Conservation (phyloP, 2,113 vertebrate species). For the Gallinago paraguaiae region DNA sequence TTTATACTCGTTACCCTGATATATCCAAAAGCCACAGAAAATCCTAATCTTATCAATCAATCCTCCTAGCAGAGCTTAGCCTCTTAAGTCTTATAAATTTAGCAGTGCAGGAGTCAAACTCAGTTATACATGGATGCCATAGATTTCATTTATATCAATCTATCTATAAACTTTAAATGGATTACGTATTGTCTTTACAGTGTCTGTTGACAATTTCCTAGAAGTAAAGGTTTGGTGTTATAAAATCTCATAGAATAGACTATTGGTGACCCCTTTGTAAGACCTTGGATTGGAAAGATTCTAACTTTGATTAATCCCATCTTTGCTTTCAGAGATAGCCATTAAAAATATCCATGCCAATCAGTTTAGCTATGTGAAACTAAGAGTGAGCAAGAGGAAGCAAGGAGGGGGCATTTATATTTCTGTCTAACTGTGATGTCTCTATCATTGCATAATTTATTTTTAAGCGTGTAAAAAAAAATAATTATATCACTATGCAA, state of each 20-base stretch:
- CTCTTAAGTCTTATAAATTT: neutral
- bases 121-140: neutral
- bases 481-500: neutral
- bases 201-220: neutral
- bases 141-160: neutral
- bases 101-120: neutral
- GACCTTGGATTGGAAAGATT: neutral
- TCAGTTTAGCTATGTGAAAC: neutral
- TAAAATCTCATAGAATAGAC: neutral
- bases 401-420: accelerated
- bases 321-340: neutral
- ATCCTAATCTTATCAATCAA: neutral
- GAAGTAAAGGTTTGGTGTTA: neutral
- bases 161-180: neutral
- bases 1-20: neutral
- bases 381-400: neutral
- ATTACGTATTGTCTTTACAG: neutral
- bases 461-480: neutral
- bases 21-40: neutral
- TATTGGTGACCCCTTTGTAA: neutral
- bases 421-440: neutral
- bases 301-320: neutral
- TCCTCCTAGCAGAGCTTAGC: neutral
- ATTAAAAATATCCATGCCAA: neutral
- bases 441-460: neutral